Conservation (phyloP, 2,888 invertebrate genomes). For the Griposia aprilina region DNA sequence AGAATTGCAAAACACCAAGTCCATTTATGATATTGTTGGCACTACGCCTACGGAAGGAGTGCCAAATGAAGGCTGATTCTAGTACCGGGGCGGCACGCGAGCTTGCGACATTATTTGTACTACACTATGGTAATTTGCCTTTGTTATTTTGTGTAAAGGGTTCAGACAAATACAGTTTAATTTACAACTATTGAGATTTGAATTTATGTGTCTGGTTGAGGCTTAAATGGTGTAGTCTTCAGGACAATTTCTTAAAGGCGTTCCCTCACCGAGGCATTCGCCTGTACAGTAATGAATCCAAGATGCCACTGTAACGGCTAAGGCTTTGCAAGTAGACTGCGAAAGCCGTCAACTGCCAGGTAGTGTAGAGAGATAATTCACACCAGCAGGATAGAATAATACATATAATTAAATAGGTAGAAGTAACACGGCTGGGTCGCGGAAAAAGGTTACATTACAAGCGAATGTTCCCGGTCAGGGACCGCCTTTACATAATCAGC, state of each 20-base stretch:
- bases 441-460: neutral
- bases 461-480: neutral
- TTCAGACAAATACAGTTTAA: constrained; percentile 37
- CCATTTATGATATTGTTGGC: constrained; percentile 72
- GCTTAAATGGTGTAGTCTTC: neutral
- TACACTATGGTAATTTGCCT: constrained; percentile 44
- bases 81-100: constrained; percentile 68
- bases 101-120: constrained; percentile 59
- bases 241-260: neutral
- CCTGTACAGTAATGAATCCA: neutral
- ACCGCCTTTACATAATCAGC: neutral
- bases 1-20: constrained; percentile 64
- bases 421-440: neutral
- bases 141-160: constrained; percentile 52
- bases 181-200: constrained; percentile 49
- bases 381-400: neutral
- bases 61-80: constrained; percentile 73
- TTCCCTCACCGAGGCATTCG: neutral
- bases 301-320: neutral
- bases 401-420: neutral
- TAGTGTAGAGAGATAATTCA: neutral
- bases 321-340: neutral
- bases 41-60: constrained; percentile 73
- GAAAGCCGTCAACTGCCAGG: neutral
- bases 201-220: constrained; percentile 55